Percentiles rank a stretch among this genome's conserved stretches.
Conservation (phyloP, 1,140 invertebrate genomes). For the Polypedilum vanderplanki region DNA sequence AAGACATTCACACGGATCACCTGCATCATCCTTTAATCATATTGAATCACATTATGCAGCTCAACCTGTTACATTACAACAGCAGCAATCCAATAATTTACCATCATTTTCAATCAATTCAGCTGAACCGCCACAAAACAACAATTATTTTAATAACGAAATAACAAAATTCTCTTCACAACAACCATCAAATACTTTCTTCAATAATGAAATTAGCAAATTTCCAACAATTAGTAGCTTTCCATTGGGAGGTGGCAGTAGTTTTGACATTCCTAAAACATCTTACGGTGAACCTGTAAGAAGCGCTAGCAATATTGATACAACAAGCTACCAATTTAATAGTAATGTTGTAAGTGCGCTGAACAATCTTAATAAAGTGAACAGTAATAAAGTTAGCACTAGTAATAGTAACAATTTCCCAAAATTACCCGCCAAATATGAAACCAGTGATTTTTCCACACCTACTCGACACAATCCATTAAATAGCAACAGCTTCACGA, state of each 20-base stretch:
- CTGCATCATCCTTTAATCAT: background rate
- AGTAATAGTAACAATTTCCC: background rate
- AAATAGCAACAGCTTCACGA: background rate
- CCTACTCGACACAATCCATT: background rate
- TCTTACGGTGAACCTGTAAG: background rate
- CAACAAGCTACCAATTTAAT: background rate
- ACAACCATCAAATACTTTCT: background rate
- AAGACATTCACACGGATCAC: background rate
- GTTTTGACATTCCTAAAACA: background rate
- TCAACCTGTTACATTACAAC: background rate
- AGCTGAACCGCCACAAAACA: background rate
- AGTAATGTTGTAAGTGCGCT: background rate
- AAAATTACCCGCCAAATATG: background rate
- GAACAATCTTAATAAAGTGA: background rate
- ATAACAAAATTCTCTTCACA: background rate
- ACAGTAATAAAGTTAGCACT: background rate
- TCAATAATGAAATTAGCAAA: background rate
- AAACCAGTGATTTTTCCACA: background rate
- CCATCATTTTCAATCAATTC: background rate
- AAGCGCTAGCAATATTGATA: background rate
- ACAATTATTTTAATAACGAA: background rate
- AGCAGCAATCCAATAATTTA: background rate
- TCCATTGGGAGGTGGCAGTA: background rate
- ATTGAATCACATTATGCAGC: background rate
- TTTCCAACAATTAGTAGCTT: background rate